phyloP scores from a whole-genome alignment of 2,113 vertebrate genomes.

The Fregata magnificens region DNA sequence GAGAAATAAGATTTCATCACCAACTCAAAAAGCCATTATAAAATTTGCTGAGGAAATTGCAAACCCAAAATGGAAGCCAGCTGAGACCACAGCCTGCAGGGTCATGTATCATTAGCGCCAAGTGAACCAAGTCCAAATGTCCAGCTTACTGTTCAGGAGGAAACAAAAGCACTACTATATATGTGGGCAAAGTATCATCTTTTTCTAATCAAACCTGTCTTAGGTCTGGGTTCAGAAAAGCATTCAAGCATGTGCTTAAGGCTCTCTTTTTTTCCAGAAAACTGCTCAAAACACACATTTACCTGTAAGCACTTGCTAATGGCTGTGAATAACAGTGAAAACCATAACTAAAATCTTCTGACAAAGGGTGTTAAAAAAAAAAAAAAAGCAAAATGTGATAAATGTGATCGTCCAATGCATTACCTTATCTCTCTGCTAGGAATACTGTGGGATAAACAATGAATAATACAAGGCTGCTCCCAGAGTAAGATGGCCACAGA shows the following conservation, averaged over 20 bases:
- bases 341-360: background rate
- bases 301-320: conserved; percentile 14
- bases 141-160: conserved; percentile 21
- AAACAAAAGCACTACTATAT: conserved; percentile 53
- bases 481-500: background rate
- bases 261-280: background rate
- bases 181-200: conserved; percentile 13
- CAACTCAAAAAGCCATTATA: conserved; percentile 43
- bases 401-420: background rate
- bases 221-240: background rate
- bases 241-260: conserved; percentile 15
- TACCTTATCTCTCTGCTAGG: background rate
- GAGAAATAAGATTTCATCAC: conserved; percentile 32
- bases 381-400: background rate
- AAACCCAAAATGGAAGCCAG: conserved; percentile 49
- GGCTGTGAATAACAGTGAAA: background rate
- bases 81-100: conserved; percentile 40
- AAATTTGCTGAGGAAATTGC: conserved; percentile 51
- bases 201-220: conserved; percentile 44
- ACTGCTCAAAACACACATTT: background rate
- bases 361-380: background rate
- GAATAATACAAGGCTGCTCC: background rate
- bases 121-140: conserved; percentile 60
- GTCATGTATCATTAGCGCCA: conserved; percentile 37
- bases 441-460: background rate